Evolutionary conservation across 2,797 vertebrate genomes (phyloP).

Genomic region (Pipistrellus nathusii): DNA sequence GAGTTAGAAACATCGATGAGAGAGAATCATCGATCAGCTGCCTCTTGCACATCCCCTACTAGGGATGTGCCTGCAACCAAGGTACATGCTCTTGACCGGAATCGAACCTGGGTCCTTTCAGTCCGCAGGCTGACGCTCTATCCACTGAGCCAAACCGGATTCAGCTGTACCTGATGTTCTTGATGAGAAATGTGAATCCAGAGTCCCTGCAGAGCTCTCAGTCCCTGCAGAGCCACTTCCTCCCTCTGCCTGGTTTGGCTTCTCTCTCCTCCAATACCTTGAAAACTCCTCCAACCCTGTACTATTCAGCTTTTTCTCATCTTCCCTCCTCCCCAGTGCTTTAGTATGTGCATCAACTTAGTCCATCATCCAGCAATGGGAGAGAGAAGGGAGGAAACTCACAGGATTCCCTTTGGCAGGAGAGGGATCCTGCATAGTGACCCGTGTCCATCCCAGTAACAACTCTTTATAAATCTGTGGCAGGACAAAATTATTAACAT

Average conservation of each 20-base stretch:
- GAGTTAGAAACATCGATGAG: too few species aligned
- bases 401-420: neutral
- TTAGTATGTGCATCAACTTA: neutral
- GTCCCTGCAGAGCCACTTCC: neutral
- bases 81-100: too few species aligned
- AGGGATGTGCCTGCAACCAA: too few species aligned
- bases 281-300: neutral
- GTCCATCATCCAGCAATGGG: neutral
- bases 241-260: neutral
- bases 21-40: too few species aligned
- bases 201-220: rapidly evolving
- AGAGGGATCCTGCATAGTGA: neutral
- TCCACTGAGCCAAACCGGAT: too few species aligned
- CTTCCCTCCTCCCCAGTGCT: neutral
- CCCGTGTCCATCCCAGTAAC: neutral
- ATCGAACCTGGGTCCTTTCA: too few species aligned
- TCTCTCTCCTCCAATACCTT: neutral
- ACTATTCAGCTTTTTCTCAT: neutral
- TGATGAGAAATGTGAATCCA: neutral
- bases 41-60: too few species aligned
- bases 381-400: neutral
- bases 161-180: neutral
- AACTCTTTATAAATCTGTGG: neutral
- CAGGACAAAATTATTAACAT: neutral
- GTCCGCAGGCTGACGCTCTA: too few species aligned